Evolutionary conservation across 2,113 vertebrate genomes (phyloP).

Genomic region (Crocuta crocuta): DNA sequence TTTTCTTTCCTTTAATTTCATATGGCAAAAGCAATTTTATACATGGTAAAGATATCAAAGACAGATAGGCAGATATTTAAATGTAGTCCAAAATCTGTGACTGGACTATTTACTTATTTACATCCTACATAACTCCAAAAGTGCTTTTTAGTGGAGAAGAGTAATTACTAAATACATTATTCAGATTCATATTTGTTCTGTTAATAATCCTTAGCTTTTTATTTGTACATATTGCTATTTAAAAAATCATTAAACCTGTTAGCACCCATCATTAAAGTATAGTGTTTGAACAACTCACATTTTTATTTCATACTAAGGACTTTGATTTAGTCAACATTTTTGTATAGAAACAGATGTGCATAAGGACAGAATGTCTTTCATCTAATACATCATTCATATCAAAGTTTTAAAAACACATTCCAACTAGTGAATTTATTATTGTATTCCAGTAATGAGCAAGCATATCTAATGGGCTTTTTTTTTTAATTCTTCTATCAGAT

Average conservation of each 20-base stretch:
- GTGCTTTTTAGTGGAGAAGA: not conserved
- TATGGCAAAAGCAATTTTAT: conserved; percentile 28
- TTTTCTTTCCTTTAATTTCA: conserved; percentile 12
- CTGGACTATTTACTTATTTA: not conserved
- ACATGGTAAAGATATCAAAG: not conserved
- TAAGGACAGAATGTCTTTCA: conserved; percentile 22
- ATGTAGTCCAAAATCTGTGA: not conserved
- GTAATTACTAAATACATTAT: conserved; percentile 20
- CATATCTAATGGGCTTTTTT: not conserved
- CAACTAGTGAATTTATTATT: conserved; percentile 3
- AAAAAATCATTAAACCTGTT: not conserved
- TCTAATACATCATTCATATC: not conserved
- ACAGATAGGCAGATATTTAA: conserved; percentile 23
- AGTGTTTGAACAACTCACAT: not conserved
- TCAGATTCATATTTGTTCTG: conserved; percentile 6
- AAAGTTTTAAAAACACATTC: not conserved
- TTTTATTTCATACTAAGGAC: not conserved
- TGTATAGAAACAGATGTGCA: not conserved
- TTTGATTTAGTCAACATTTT: conserved; percentile 33
- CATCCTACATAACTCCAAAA: not conserved
- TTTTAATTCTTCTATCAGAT: not conserved
- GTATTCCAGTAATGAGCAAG: not conserved
- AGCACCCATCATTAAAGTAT: not conserved
- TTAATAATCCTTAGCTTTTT: conserved; percentile 25
- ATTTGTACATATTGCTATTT: not conserved